These are phyloP conservation scores for Cryptocheilus praepositus DNA, from an alignment of 2,888 invertebrate genomes.

Conservation along the genomic window DNA sequence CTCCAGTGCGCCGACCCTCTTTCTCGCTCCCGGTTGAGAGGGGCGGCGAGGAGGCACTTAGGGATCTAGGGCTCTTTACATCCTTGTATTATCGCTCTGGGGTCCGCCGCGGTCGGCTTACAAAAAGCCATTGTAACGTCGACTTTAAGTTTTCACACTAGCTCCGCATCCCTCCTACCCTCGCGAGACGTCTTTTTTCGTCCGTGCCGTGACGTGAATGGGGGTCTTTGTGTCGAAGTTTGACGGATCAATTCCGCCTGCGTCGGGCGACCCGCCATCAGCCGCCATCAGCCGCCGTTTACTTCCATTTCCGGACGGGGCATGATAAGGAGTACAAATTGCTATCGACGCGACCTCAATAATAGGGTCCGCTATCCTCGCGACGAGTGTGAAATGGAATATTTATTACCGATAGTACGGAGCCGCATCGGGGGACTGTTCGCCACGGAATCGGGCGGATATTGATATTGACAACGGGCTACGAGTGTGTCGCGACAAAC, in stretches of 20 bases:
- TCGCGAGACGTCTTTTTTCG: slow-evolving; percentile 10
- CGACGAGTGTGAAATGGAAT: slow-evolving; percentile 6
- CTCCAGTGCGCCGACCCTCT: slow-evolving; percentile 8
- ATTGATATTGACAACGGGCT: not conserved
- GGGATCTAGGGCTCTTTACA: slow-evolving; percentile 50
- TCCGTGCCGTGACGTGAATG: slow-evolving; percentile 49
- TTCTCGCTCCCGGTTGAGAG: too few relatives aligned
- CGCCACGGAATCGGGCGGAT: not conserved
- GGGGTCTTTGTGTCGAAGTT: slow-evolving; percentile 53
- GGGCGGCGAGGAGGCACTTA: slow-evolving; percentile 19
- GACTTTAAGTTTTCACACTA: slow-evolving; percentile 57
- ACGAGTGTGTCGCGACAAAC: not conserved
- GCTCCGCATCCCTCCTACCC: slow-evolving; percentile 7
- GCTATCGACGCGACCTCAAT: slow-evolving; percentile 9
- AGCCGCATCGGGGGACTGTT: not conserved
- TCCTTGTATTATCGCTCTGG: slow-evolving; percentile 50
- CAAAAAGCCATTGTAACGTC: slow-evolving; percentile 63
- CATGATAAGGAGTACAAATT: slow-evolving; percentile 32
- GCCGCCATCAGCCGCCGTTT: slow-evolving; percentile 36
- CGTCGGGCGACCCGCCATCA: slow-evolving; percentile 17
- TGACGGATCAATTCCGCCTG: slow-evolving; percentile 54
- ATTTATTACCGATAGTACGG: not conserved
- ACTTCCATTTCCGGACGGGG: slow-evolving; percentile 35
- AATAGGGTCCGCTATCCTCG: not conserved
- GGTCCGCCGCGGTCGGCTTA: slow-evolving; percentile 50